Evolutionary conservation across 2,888 invertebrate genomes (phyloP), one percentile per base, ranked within the genome.

Genomic region (Eupsilia transversa): DNA sequence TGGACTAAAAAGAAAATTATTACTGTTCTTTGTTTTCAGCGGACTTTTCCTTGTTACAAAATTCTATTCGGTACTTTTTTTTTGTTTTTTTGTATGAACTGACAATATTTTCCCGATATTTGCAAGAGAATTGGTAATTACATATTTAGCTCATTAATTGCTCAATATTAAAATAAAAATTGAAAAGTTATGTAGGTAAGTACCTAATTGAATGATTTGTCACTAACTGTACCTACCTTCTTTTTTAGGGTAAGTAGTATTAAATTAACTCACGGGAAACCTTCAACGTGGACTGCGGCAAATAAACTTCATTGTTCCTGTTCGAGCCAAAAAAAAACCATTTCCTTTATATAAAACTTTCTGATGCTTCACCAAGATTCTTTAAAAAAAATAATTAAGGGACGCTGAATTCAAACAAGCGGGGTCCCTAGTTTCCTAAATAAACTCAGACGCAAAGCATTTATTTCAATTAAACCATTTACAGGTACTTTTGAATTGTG

Each of bases 281-380:
- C 38, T n/a, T 54, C 12, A 72, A 27, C 6, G 43, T 20, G 17
- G 10, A 14, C 20, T 23, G 23, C 2, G 35, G 6, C 23, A 49
- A 30, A 1, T 38, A 1, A 41, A 43, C 5, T 71, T 23, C 0
- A 10, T 46, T 20, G 1, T 61, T 41, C 20, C 23, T 27, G 12
- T 49, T 75, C 27, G 27, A 27, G 4, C 5, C 20, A 74, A 38
- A 17, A 38, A 43, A 76, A 63, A 1, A 12, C 27, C 0, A 20
- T 57, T 73, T 65, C 20, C 43, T 38, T 27, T 3, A 59, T 6
- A n/a, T 2, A 57, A 49, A 38, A 57, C 49, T 64, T 72, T 2
- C 35, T 63, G n/a, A 27, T 33, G 27, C 38, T 56, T 77, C 46
- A 61, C 52, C 49, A 79, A 61, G 33, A 46, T 33, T n/a, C n/a